phyloP scores from a whole-genome alignment of 2,113 vertebrate genomes.

The Lophius piscatorius region DNA sequence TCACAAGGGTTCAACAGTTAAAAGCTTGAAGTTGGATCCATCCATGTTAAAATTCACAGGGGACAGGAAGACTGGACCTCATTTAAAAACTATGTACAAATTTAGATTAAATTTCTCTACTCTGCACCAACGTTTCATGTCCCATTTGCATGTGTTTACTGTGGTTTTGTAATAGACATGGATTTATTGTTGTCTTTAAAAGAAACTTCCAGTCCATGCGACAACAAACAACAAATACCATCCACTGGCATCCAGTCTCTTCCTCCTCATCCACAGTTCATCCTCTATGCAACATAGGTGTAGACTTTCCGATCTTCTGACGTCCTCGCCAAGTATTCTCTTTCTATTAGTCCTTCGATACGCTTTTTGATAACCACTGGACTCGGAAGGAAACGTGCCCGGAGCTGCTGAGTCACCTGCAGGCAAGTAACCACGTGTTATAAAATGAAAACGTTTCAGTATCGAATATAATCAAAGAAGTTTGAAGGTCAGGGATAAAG shows the following conservation, averaged over 20 bases:
- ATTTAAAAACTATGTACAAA: constrained; percentile 91
- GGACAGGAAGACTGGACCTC: constrained; percentile 82
- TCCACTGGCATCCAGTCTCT: constrained; percentile 24
- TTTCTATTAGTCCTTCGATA: constrained; percentile 99
- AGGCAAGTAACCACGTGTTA: constrained; percentile 20
- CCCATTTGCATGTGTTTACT: constrained; percentile 51
- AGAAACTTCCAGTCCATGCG: constrained; percentile 95
- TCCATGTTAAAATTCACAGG: constrained; percentile 89
- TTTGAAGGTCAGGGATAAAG: background rate
- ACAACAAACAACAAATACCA: constrained; percentile 81
- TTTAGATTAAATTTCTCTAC: constrained; percentile 85
- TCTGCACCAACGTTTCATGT: constrained; percentile 50
- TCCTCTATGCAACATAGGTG: constrained; percentile 93
- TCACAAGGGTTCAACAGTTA: constrained; percentile 92
- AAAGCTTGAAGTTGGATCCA: constrained; percentile 93
- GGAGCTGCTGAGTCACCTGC: constrained; percentile 97
- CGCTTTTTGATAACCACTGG: constrained; percentile 99
- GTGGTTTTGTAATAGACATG: constrained; percentile 41
- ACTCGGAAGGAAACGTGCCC: constrained; percentile 94
- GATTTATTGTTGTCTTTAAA: constrained; percentile 79
- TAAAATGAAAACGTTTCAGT: background rate
- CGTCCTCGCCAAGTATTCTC: constrained; percentile 98
- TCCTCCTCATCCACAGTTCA: constrained; percentile 40
- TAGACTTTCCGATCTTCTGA: constrained; percentile 98
- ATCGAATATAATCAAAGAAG: background rate